Evolutionary conservation across 2,888 invertebrate genomes (phyloP).

Genomic region (Drosophila parthenogenetica): DNA sequence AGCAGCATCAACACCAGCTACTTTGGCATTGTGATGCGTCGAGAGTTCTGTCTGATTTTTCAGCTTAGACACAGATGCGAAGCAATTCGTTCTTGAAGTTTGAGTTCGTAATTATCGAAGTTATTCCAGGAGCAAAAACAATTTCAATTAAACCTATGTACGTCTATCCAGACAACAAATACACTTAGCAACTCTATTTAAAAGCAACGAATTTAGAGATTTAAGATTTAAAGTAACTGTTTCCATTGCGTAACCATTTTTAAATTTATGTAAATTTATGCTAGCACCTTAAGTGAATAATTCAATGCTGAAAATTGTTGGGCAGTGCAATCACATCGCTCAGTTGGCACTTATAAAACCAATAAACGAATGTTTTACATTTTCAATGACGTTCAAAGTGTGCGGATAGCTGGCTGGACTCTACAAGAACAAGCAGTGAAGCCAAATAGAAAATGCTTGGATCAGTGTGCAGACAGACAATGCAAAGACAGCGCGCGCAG

Average conservation of each 20-base stretch:
- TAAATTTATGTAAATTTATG: background rate
- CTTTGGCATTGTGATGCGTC: constrained; percentile 31
- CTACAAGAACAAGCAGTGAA: constrained; percentile 26
- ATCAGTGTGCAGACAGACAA: constrained; percentile 13
- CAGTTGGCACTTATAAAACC: constrained; percentile 50
- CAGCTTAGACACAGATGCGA: constrained; percentile 1
- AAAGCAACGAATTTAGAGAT: too few relatives aligned
- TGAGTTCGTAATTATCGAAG: constrained; percentile 17
- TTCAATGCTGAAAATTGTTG: constrained; percentile 19
- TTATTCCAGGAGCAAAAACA: background rate
- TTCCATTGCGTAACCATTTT: too few relatives aligned
- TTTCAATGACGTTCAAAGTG: constrained; percentile 41
- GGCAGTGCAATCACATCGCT: constrained; percentile 49
- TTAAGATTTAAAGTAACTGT: too few relatives aligned
- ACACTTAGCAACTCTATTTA: too few relatives aligned
- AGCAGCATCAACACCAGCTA: constrained; percentile 28
- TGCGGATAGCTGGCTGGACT: constrained; percentile 27
- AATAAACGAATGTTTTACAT: constrained; percentile 59
- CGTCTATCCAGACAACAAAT: constrained; percentile 30
- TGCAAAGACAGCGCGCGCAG: constrained; percentile 14
- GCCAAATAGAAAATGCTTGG: constrained; percentile 22
- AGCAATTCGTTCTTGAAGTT: constrained; percentile 26
- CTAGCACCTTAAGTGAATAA: background rate
- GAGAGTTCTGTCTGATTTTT: constrained; percentile 26
- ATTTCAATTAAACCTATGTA: constrained; percentile 48